These are phyloP conservation scores for Aphelocoma californica DNA, from an alignment of 2,797 vertebrate genomes.

Conservation along the genomic window DNA sequence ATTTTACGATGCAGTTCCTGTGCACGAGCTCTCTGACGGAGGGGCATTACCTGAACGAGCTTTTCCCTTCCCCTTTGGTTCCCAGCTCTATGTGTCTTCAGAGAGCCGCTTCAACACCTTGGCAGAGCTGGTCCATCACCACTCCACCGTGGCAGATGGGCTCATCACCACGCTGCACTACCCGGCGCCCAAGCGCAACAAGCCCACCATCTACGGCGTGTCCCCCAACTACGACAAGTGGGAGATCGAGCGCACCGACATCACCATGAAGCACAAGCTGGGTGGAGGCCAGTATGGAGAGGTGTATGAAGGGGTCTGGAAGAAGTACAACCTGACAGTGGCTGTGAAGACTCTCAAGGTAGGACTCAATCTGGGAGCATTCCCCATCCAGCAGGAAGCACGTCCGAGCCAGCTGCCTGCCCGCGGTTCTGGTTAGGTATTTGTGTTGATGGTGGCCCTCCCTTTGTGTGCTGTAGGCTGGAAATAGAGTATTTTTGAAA, in stretches of 20 bases:
- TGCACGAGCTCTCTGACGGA: rapidly evolving
- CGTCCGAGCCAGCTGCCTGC: background rate
- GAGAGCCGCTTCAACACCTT: constrained; percentile 97
- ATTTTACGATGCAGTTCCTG: rapidly evolving
- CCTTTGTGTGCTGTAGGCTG: background rate
- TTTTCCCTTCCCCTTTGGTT: background rate
- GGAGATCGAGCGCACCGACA: constrained; percentile 99
- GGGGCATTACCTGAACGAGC: background rate
- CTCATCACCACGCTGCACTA: constrained; percentile 98
- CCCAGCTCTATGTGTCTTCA: constrained; percentile 94
- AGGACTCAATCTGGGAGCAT: rapidly evolving
- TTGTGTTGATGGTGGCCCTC: rapidly evolving
- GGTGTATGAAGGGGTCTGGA: constrained; percentile 98
- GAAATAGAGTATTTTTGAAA: background rate
- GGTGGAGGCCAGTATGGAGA: constrained; percentile 98
- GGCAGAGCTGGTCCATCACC: constrained; percentile 96
- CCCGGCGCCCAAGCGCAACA: constrained; percentile 97
- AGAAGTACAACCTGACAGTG: constrained; percentile 97
- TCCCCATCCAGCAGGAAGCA: rapidly evolving
- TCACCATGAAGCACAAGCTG: constrained; percentile 98
- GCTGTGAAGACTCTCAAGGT: constrained; percentile 98
- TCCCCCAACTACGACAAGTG: constrained; percentile 98
- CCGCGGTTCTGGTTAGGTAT: rapidly evolving
- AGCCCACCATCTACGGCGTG: constrained; percentile 96
- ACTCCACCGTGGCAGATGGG: constrained; percentile 93